Conservation (phyloP, 2,113 vertebrate genomes). For the Tichodroma muraria region DNA sequence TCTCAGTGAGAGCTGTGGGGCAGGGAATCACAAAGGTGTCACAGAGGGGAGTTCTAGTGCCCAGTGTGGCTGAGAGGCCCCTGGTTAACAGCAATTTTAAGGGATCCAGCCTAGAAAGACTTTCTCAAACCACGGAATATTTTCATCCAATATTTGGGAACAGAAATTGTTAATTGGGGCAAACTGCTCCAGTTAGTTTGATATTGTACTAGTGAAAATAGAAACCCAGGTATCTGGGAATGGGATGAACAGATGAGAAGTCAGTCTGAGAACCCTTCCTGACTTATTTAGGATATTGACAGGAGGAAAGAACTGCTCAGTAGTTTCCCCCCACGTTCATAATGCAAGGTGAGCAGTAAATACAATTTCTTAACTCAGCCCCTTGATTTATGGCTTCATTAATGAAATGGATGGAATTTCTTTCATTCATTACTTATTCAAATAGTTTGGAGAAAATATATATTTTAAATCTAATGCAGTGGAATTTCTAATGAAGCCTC, state of each 20-base stretch:
- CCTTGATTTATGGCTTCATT: constrained; percentile 47
- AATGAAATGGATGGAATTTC: constrained; percentile 25
- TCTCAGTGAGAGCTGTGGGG: background rate
- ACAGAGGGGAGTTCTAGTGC: background rate
- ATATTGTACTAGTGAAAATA: background rate
- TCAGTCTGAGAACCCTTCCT: background rate
- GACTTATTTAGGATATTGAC: constrained; percentile 59
- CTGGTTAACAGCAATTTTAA: background rate
- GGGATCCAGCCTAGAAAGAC: background rate
- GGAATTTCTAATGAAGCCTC: constrained; percentile 15
- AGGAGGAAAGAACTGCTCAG: constrained; percentile 50
- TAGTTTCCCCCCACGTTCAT: background rate
- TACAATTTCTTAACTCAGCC: background rate
- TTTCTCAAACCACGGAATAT: background rate
- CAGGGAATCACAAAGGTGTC: background rate
- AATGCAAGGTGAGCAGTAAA: constrained; percentile 55
- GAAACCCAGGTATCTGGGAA: background rate
- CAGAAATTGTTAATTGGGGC: background rate
- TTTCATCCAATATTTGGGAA: background rate
- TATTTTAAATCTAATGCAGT: constrained; percentile 5
- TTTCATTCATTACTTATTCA: constrained; percentile 54
- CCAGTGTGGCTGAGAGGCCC: background rate
- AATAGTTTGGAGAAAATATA: background rate
- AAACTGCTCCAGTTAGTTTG: background rate
- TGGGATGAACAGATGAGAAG: background rate